A percentile compares a stretch with the other conserved stretches of the same genome.
Evolutionary conservation across 2,888 invertebrate genomes (phyloP).

Genomic region (Thecocarcelia acutangulata): DNA sequence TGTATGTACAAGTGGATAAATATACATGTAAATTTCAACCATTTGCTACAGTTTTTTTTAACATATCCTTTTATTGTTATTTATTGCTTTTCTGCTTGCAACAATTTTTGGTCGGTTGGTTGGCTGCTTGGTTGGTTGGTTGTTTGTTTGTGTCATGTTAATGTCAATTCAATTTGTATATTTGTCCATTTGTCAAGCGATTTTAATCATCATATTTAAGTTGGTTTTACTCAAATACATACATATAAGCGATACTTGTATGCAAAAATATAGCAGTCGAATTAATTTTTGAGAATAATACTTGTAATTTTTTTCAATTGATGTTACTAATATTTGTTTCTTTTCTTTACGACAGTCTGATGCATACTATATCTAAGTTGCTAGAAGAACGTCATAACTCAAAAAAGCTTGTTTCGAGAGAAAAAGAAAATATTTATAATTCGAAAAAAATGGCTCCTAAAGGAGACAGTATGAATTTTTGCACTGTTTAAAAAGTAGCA

Average conservation of each 20-base stretch:
- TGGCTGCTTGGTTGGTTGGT: slow-evolving; percentile 6
- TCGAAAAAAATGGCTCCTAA: no score
- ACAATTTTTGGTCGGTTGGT: slow-evolving; percentile 1
- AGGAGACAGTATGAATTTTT: no score
- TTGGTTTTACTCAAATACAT: slow-evolving; percentile 53
- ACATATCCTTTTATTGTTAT: slow-evolving; percentile 29
- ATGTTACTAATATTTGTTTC: no score
- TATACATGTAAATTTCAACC: slow-evolving; percentile 7
- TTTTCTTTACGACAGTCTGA: no score
- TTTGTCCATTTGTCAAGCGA: slow-evolving; percentile 68
- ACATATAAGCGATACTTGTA: not conserved
- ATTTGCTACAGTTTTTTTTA: not conserved
- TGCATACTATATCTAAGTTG: no score
- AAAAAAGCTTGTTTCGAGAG: no score
- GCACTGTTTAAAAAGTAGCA: no score
- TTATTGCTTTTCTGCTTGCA: slow-evolving; percentile 5
- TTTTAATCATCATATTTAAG: slow-evolving; percentile 65
- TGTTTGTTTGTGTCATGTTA: slow-evolving; percentile 66
- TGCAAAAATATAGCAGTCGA: not conserved
- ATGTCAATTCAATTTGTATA: slow-evolving; percentile 68
- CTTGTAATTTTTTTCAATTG: no score
- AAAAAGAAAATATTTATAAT: no score
- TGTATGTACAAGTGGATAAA: not conserved
- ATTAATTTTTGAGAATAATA: not conserved
- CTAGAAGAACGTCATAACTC: no score